These are phyloP conservation scores for Alviniconcha marisindica DNA, from an alignment of 1,140 invertebrate genomes.

Conservation along the genomic window DNA sequence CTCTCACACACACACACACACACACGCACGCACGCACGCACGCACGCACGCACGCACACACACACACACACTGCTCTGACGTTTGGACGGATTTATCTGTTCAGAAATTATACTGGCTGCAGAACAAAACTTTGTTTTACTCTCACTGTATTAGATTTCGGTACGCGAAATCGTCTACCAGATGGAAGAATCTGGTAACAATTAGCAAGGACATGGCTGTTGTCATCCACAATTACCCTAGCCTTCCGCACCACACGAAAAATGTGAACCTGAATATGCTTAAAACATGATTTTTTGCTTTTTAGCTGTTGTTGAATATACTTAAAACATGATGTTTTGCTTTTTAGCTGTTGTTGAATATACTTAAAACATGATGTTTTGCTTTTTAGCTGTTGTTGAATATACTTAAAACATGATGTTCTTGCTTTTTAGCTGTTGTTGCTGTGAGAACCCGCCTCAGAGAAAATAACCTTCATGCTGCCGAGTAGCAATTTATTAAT, in stretches of 20 bases:
- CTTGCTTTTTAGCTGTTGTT: background rate
- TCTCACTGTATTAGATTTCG: no score
- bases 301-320: background rate
- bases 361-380: background rate
- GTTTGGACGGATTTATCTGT: no score
- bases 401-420: background rate
- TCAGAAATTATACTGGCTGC: no score
- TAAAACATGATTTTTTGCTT: background rate
- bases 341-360: background rate
- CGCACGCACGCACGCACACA: background rate
- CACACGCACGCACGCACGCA: background rate
- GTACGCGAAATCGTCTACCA: no score
- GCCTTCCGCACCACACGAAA: no score
- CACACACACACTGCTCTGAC: background rate
- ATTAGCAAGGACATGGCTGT: no score
- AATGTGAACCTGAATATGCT: no score
- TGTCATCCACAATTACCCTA: no score
- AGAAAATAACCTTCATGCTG: background rate
- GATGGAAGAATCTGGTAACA: no score
- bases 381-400: background rate
- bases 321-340: background rate
- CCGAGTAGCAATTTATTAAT: background rate
- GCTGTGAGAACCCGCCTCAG: background rate
- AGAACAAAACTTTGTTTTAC: no score
- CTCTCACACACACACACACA: no score